Conservation (phyloP, 2,888 invertebrate species). For the Phanerotoma sp. region DNA sequence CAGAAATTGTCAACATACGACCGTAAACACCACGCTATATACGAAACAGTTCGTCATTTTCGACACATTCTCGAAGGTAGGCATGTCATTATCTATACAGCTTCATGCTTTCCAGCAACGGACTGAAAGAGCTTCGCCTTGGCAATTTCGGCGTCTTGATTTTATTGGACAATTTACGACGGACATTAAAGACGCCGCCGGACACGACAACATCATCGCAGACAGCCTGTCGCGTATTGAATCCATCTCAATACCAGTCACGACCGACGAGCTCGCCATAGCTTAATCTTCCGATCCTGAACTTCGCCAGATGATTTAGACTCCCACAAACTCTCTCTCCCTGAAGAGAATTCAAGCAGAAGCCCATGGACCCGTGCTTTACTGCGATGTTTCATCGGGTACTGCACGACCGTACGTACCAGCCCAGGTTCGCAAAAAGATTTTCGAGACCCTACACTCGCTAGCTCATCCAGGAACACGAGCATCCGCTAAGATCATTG, state of each 20-base stretch:
- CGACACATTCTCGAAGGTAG: not conserved
- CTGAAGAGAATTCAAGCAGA: not conserved
- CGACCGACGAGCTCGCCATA: not conserved
- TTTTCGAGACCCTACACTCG: conserved; percentile 3
- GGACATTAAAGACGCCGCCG: conserved; percentile 18
- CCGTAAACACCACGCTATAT: not conserved
- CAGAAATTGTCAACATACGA: not conserved
- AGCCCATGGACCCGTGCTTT: not conserved
- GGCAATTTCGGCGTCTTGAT: conserved; percentile 1
- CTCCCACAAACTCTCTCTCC: not conserved
- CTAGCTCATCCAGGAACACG: not conserved
- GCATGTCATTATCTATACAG: not conserved
- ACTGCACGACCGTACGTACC: not conserved
- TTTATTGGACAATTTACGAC: conserved; percentile 25
- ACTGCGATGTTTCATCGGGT: not conserved
- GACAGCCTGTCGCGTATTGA: too few species aligned
- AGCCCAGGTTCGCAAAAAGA: not conserved
- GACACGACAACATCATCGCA: conserved; percentile 19
- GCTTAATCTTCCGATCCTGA: not conserved
- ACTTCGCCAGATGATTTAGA: not conserved
- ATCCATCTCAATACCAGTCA: conserved; percentile 19
- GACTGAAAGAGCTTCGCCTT: not conserved
- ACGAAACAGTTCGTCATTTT: conserved; percentile 1
- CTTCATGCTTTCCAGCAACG: conserved; percentile 3
- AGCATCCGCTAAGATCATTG: not conserved